A percentile compares a stretch with the other conserved stretches of the same genome.
Conservation (phyloP, 2,888 invertebrate genomes). For the Synergus japonicus region DNA sequence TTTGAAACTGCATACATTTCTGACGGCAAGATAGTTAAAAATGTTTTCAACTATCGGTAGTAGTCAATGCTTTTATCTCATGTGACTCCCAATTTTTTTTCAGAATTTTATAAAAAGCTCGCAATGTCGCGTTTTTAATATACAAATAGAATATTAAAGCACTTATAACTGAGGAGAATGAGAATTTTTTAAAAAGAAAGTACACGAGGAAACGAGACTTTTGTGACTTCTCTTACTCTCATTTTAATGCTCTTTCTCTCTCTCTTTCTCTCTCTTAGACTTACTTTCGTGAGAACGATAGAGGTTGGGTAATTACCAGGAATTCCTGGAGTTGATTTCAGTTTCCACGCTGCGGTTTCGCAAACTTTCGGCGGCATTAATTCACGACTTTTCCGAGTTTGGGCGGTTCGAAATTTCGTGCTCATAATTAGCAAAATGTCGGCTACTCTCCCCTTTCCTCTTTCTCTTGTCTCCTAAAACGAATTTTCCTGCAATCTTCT, state of each 20-base stretch:
- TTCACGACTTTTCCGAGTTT: slow-evolving; percentile 36
- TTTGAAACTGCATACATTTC: background rate
- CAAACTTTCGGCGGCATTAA: slow-evolving; percentile 28
- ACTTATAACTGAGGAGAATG: too few species aligned
- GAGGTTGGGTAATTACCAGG: slow-evolving; percentile 33
- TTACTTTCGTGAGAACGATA: slow-evolving; percentile 9
- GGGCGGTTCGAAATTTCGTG: slow-evolving; percentile 27
- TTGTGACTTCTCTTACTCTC: background rate
- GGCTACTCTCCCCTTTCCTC: background rate
- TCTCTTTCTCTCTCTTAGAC: background rate
- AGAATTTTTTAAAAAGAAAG: too few species aligned
- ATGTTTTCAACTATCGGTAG: background rate
- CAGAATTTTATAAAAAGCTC: background rate
- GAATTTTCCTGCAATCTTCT: too few species aligned
- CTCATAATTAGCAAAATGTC: slow-evolving; percentile 37
- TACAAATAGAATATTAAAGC: too few species aligned
- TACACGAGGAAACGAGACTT: background rate
- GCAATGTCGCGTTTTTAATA: background rate
- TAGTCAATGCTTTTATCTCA: background rate
- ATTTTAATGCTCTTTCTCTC: background rate
- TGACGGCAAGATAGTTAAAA: background rate
- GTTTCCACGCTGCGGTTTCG: slow-evolving; percentile 32
- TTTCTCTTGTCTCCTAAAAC: background rate
- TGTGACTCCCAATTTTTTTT: background rate
- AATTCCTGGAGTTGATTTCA: slow-evolving; percentile 41